A percentile compares a stretch with the other conserved stretches of the same genome.
Conservation (phyloP, 2,797 vertebrate species). For the Labroides dimidiatus region DNA sequence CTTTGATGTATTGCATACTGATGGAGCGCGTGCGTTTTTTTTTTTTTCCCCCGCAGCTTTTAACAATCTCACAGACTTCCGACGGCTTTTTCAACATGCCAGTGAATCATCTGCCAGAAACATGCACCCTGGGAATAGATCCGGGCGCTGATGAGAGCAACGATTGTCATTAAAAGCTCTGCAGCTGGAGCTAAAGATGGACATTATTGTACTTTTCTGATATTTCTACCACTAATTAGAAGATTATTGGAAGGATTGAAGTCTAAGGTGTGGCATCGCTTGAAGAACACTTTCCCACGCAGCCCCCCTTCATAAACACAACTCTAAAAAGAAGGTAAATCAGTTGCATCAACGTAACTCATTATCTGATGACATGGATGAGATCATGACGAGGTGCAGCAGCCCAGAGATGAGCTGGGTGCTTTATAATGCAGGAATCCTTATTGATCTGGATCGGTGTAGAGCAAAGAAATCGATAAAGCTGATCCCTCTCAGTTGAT, state of each 20-base stretch:
- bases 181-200: slow-evolving; percentile 43
- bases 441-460: slow-evolving; percentile 70
- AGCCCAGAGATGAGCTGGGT: slow-evolving; percentile 37
- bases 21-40: slow-evolving; percentile 54
- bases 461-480: slow-evolving; percentile 67
- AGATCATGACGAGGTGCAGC: slow-evolving; percentile 49
- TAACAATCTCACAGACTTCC: slow-evolving; percentile 69
- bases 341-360: slow-evolving; percentile 50
- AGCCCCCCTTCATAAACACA: background rate
- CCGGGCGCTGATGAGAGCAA: slow-evolving; percentile 54
- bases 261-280: slow-evolving; percentile 17
- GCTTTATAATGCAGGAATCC: slow-evolving; percentile 71
- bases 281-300: slow-evolving; percentile 24
- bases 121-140: slow-evolving; percentile 56
- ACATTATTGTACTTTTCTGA: slow-evolving; percentile 39
- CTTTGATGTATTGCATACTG: slow-evolving; percentile 79
- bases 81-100: slow-evolving; percentile 70
- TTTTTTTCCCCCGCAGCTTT: slow-evolving; percentile 63
- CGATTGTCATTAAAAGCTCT: slow-evolving; percentile 55
- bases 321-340: slow-evolving; percentile 30
- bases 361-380: slow-evolving; percentile 46
- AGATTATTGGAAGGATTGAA: slow-evolving; percentile 11
- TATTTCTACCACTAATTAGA: slow-evolving; percentile 55
- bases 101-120: slow-evolving; percentile 68
- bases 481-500: slow-evolving; percentile 79